Conservation (phyloP, 2,113 vertebrate genomes). For the Phyllopteryx taeniolatus region DNA sequence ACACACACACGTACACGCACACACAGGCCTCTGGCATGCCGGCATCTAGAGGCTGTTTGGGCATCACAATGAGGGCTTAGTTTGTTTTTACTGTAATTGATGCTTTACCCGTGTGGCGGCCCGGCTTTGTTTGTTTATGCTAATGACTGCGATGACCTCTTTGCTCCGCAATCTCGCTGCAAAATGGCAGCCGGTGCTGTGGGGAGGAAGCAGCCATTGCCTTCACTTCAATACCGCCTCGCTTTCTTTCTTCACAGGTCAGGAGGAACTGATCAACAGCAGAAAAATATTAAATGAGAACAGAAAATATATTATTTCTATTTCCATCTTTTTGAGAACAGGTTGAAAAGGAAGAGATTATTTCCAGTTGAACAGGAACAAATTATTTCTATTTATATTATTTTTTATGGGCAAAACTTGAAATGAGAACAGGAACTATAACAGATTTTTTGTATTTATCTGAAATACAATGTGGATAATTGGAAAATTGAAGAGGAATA, state of each 20-base stretch:
- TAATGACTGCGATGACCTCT: slow-evolving; percentile 72
- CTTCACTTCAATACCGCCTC: slow-evolving; percentile 55
- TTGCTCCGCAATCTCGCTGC: slow-evolving; percentile 68
- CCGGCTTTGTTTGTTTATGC: slow-evolving; percentile 73
- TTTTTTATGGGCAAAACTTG: neutral
- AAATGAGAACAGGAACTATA: neutral
- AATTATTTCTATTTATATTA: neutral
- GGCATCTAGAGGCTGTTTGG: slow-evolving; percentile 47
- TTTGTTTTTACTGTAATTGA: slow-evolving; percentile 67
- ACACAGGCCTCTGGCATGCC: slow-evolving; percentile 14
- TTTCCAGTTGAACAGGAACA: neutral
- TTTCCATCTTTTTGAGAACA: too few species aligned
- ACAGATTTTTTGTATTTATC: neutral
- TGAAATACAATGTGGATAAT: neutral
- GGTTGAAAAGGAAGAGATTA: too few species aligned
- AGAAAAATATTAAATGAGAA: slow-evolving; percentile 38
- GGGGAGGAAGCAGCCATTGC: slow-evolving; percentile 64
- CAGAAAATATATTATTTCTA: too few species aligned
- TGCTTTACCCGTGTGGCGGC: slow-evolving; percentile 46
- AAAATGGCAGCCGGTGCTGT: slow-evolving; percentile 69
- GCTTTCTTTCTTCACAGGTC: slow-evolving; percentile 51
- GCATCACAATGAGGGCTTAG: slow-evolving; percentile 54
- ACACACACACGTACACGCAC: neutral
- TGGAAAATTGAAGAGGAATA: neutral
- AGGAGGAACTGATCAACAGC: slow-evolving; percentile 53